These are phyloP conservation scores for Seira ritae DNA, from an alignment of 2,888 invertebrate species.

Conservation along the genomic window DNA sequence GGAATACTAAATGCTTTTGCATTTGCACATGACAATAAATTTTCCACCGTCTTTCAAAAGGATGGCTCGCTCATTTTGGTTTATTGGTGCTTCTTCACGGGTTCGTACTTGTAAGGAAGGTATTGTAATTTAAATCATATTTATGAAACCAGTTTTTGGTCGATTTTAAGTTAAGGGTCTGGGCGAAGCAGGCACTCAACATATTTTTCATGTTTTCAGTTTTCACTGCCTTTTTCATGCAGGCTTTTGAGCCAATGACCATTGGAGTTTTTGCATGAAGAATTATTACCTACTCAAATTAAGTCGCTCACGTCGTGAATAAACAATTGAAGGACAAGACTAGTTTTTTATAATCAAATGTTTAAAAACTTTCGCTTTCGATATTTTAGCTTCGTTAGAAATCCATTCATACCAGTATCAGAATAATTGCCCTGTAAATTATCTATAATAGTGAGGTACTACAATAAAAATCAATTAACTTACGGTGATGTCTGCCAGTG, in stretches of 20 bases:
- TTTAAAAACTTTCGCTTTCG: constrained; percentile 5
- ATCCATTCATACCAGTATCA: too few species aligned
- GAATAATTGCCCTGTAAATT: too few species aligned
- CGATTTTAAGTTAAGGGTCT: background rate
- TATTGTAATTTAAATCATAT: constrained; percentile 8
- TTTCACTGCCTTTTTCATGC: background rate
- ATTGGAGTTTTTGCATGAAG: background rate
- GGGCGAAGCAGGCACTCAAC: background rate
- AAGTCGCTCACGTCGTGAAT: too few species aligned
- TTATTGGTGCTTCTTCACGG: background rate
- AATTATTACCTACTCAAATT: too few species aligned
- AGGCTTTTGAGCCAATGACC: background rate
- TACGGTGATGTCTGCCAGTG: constrained; percentile 47
- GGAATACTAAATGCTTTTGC: constrained; percentile 4
- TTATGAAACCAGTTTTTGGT: constrained; percentile 4
- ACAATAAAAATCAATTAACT: constrained; percentile 17
- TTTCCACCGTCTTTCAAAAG: background rate
- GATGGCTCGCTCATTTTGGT: constrained; percentile 1
- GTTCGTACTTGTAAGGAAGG: background rate
- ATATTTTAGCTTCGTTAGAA: too few species aligned
- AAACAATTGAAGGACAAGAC: background rate
- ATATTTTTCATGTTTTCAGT: background rate
- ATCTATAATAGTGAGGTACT: too few species aligned
- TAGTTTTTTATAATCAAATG: background rate
- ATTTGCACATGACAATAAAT: constrained; percentile 22